Conservation (phyloP, 2,888 invertebrate genomes). For the Agrochola lota region DNA sequence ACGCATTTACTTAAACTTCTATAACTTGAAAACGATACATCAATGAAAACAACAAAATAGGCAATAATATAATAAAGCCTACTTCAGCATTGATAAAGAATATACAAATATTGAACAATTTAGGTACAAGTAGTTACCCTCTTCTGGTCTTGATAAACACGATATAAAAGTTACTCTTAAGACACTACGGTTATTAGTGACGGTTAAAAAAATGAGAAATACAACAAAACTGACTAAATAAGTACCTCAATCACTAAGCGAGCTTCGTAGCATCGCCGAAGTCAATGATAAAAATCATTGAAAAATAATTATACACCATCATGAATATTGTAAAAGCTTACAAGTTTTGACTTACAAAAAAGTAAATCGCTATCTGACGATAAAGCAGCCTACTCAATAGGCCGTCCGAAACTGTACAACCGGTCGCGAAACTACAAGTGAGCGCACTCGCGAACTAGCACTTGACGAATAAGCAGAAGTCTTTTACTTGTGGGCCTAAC, state of each 20-base stretch:
- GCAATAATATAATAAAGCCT: conserved; percentile 41
- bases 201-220: conserved; percentile 48
- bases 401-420: conserved; percentile 27
- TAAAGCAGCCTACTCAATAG: conserved; percentile 65
- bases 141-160: conserved; percentile 57
- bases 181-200: conserved; percentile 57
- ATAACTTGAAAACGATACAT: conserved; percentile 37
- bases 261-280: conserved; percentile 46
- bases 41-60: conserved; percentile 42
- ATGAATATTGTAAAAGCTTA: conserved; percentile 71
- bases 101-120: conserved; percentile 64
- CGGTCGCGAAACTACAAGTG: conserved; percentile 26
- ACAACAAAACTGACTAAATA: conserved; percentile 67
- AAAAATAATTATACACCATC: conserved; percentile 60
- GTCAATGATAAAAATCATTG: conserved; percentile 63
- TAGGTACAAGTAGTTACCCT: conserved; percentile 69
- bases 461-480: conserved; percentile 44
- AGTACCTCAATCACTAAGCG: conserved; percentile 65
- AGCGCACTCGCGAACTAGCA: conserved; percentile 49
- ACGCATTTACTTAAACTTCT: conserved; percentile 33
- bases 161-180: conserved; percentile 63
- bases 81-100: conserved; percentile 43
- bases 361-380: conserved; percentile 72
- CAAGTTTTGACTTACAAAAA: conserved; percentile 76
- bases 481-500: conserved; percentile 53